Base-by-base conservation (phyloP, 92 coral and sea anemone genomes). In the Muricea muricata region DNA sequence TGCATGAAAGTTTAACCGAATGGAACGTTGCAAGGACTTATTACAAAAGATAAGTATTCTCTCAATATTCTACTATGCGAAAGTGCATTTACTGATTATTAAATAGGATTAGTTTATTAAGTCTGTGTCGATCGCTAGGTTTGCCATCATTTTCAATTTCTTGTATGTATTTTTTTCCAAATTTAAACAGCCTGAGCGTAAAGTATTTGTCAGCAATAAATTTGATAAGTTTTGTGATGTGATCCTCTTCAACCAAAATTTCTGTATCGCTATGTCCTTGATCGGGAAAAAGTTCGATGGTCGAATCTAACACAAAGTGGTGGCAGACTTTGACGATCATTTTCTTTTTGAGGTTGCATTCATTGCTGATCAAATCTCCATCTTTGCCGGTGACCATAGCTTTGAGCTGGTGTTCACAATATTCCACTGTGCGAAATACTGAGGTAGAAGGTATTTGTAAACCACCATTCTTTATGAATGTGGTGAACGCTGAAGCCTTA, bases 61-160 rank as follows among this genome's bases (percentile, higher is more conserved):
- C n/a, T n/a, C n/a, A n/a, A n/a, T n/a, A n/a, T n/a, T n/a, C n/a
- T n/a, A n/a, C n/a, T n/a, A n/a, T n/a, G n/a, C n/a, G n/a, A n/a
- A n/a, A n/a, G n/a, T n/a, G n/a, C n/a, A 65, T 5, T 33, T 67
- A 67, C 33, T 67, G 18, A 33, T 67, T 67, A 23, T 67, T 67
- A 33, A 67, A 67, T 23, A 67, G 33, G 15, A 15, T 67, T 10
- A 67, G 74, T 67, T 67, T 67, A 21, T 67, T 67, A 2, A 67
- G 74, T 18, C 74, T 67, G n/a, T 11, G 30, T 67, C 74, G 11
- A 29, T 30, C 74, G 33, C 74, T 67, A 29, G 30, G 74, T 33
- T 67, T 67, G n/a, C 74, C 74, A 29, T 67, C n/a, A 46, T 67
- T 67, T 3, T 29, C 74, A 23, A 67, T 14, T 1, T 67, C 7